A percentile compares a stretch with the other conserved stretches of the same genome.
Evolutionary conservation across 2,113 vertebrate genomes (phyloP).

Genomic region (Elephantulus edwardii): DNA sequence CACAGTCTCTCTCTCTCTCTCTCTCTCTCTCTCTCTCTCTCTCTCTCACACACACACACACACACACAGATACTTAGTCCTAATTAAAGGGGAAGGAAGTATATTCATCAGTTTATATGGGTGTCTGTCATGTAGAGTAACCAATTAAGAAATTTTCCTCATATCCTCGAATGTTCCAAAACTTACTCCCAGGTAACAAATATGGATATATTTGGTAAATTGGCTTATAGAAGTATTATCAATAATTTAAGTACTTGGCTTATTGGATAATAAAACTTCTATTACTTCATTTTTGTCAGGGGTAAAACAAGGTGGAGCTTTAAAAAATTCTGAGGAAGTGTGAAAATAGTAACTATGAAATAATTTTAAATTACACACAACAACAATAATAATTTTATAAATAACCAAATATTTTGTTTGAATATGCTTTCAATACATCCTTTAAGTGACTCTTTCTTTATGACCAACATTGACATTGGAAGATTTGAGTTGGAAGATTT

Average conservation of each 20-base stretch:
- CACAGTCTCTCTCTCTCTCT: too few species aligned
- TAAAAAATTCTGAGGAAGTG: background rate
- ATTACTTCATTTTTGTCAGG: background rate
- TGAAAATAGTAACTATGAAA: constrained; percentile 21
- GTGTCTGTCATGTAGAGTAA: background rate
- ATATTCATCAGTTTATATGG: background rate
- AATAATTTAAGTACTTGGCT: background rate
- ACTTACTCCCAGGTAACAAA: background rate
- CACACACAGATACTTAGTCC: background rate
- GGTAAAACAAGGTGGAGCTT: background rate
- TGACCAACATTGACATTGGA: background rate
- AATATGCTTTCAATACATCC: background rate
- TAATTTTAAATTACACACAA: background rate
- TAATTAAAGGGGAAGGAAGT: background rate
- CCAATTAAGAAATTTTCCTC: accelerated
- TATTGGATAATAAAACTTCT: background rate
- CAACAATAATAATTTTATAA: background rate
- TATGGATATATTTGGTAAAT: background rate
- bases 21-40: too few species aligned
- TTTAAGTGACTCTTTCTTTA: constrained; percentile 2
- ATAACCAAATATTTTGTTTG: background rate
- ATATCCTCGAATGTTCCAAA: background rate
- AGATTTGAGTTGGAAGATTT: background rate
- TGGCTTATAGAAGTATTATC: background rate
- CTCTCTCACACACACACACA: too few species aligned